Percentiles rank a stretch among this genome's conserved stretches.
These are phyloP conservation scores for Drosophila borborema DNA, from an alignment of 2,888 invertebrate species.

Conservation along the genomic window DNA sequence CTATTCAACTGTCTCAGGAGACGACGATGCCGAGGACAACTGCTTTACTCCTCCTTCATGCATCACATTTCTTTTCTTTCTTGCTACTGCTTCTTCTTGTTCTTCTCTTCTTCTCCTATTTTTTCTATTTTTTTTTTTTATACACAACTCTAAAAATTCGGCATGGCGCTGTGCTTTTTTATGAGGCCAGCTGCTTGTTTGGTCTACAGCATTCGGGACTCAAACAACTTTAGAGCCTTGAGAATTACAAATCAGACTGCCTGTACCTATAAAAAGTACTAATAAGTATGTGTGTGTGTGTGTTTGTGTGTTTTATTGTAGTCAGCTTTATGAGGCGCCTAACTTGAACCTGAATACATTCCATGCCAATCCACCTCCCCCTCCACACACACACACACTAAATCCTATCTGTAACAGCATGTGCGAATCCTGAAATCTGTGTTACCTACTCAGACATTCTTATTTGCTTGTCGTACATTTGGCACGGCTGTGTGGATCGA, in stretches of 20 bases:
- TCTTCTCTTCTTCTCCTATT: neutral
- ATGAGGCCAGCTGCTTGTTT: slow-evolving; percentile 68
- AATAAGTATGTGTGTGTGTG: slow-evolving; percentile 69
- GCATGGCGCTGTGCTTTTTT: slow-evolving; percentile 59
- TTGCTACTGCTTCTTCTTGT: neutral
- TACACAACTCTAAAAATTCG: slow-evolving; percentile 73
- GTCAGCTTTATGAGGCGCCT: slow-evolving; percentile 66
- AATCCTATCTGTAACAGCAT: neutral
- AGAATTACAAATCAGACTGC: slow-evolving; percentile 80
- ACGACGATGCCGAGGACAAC: slow-evolving; percentile 15
- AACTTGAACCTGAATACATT: slow-evolving; percentile 30
- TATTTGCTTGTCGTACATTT: slow-evolving; percentile 20
- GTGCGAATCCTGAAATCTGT: slow-evolving; percentile 40
- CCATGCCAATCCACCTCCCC: too few species aligned
- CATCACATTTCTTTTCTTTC: neutral
- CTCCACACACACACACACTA: neutral
- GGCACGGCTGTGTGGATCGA: neutral
- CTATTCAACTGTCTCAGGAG: slow-evolving; percentile 61
- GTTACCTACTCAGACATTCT: slow-evolving; percentile 34
- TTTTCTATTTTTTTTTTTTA: too few species aligned
- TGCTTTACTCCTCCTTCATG: slow-evolving; percentile 2
- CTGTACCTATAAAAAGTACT: slow-evolving; percentile 75
- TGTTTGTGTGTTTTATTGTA: slow-evolving; percentile 73
- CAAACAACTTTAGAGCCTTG: slow-evolving; percentile 69
- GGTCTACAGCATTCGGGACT: slow-evolving; percentile 22